phyloP scores from a whole-genome alignment of 1,140 invertebrate species.

The Copidosoma floridanum region DNA sequence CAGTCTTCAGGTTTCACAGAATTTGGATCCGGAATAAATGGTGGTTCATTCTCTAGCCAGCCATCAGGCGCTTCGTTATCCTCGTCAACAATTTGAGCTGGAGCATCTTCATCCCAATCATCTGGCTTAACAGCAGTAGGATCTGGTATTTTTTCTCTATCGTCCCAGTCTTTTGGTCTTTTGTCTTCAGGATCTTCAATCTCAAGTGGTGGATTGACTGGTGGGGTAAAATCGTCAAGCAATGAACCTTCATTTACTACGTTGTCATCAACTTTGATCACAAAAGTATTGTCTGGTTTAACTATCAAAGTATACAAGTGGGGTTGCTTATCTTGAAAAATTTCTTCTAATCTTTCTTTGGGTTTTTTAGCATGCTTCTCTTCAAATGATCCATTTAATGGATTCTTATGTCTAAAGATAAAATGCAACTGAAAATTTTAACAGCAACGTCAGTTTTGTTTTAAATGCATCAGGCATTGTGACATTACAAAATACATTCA shows the following conservation, averaged over 20 bases:
- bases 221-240: conserved; percentile 85
- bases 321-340: conserved; percentile 92
- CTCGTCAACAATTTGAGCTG: conserved; percentile 85
- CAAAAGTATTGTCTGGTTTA: conserved; percentile 83
- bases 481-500: background rate
- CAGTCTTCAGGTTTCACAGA: conserved; percentile 90
- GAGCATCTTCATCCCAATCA: conserved; percentile 94
- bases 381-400: conserved; percentile 81
- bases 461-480: background rate
- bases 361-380: conserved; percentile 93
- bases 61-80: conserved; percentile 84
- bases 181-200: conserved; percentile 92
- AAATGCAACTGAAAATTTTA: conserved; percentile 74
- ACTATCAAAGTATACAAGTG: conserved; percentile 92
- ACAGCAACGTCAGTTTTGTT: conserved; percentile 15
- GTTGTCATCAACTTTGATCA: conserved; percentile 71
- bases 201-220: conserved; percentile 93
- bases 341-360: conserved; percentile 79
- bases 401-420: conserved; percentile 96
- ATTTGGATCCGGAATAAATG: conserved; percentile 83
- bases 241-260: conserved; percentile 82
- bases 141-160: conserved; percentile 93
- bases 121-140: conserved; percentile 84
- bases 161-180: conserved; percentile 95
- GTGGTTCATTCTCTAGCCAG: conserved; percentile 92